Evolutionary conservation across 2,113 vertebrate genomes (phyloP).

Genomic region (Paramormyrops kingsleyae): DNA sequence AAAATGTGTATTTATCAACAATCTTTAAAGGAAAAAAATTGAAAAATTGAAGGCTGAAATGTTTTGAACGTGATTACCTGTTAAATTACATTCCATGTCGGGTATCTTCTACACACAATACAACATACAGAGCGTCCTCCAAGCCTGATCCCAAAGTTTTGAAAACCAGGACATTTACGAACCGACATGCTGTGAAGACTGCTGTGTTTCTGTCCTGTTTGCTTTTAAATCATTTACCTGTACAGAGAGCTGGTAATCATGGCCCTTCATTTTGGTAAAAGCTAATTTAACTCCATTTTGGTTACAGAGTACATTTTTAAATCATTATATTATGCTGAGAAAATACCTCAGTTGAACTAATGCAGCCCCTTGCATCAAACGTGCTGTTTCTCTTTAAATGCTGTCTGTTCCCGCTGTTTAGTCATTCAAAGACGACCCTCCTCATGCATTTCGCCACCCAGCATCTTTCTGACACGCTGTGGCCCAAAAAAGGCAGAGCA

Average conservation of each 20-base stretch:
- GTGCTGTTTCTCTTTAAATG: constrained; percentile 7
- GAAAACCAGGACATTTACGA: background rate
- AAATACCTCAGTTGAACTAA: constrained; percentile 31
- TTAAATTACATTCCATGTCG: background rate
- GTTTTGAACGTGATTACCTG: background rate
- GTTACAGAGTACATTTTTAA: background rate
- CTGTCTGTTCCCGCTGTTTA: background rate
- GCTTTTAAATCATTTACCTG: background rate
- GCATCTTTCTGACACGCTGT: background rate
- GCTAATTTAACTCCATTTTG: background rate
- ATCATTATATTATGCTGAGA: constrained; percentile 16
- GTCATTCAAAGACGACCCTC: background rate
- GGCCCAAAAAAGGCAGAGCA: background rate
- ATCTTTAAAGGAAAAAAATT: background rate
- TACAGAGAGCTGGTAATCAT: background rate
- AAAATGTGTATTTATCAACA: background rate
- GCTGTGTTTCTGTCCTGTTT: background rate
- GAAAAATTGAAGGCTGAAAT: background rate
- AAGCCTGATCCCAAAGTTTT: background rate
- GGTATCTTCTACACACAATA: background rate
- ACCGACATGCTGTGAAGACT: background rate
- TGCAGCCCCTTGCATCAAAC: constrained; percentile 40
- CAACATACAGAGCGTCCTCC: background rate
- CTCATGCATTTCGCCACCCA: background rate
- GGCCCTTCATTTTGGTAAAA: background rate